Base-by-base conservation (phyloP, 2,888 invertebrate species). In the Stenotaenia linearis region DNA sequence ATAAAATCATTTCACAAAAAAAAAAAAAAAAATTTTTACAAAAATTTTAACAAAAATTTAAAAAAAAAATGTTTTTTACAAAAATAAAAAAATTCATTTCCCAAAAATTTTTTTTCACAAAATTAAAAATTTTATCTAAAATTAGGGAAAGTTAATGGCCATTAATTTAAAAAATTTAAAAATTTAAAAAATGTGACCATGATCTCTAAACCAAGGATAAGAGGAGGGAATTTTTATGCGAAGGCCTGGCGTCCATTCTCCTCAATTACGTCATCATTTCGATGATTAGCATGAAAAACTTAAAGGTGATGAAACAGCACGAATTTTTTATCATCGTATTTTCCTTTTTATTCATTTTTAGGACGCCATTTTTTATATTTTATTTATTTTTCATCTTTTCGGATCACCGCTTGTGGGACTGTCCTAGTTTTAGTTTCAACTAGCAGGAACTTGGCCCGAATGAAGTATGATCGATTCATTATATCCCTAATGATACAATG, bases 341-440 rank as follows among this genome's bases (percentile, higher is more conserved):
- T 61, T 23, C 23, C 23, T 61, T 23, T 25, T 61, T 61, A 25
- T 61, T 23, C 21, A 45, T 45, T 32, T 45, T n/a, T 12, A 45
- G 45, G 45, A 12, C 45, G n/a, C 1, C n/a, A 1, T n/a, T 50
- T 50, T 1, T 50, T 21, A 4, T 21, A 21, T 50, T 50, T 21
- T 50, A 32, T 45, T 45, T 45, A 21, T 21, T 50, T 50, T 50
- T 50, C 7, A 69, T 25, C 28, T 69, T 69, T 28, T 25, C 69
- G 69, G 69, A 69, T 69, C 69, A 69, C 25, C 25, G 69, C 25
- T 69, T 69, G 15, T 69, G 69, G 69, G 69, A 69, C 69, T 69
- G 69, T 69, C 69, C 69, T 69, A 69, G 69, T 69, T 69, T 69
- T 69, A 25, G 69, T 69, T 69, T 69, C 69, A 69, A 69, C 69